phyloP scores from a whole-genome alignment of 1,140 invertebrate genomes.

The Cryptotermes secundus region DNA sequence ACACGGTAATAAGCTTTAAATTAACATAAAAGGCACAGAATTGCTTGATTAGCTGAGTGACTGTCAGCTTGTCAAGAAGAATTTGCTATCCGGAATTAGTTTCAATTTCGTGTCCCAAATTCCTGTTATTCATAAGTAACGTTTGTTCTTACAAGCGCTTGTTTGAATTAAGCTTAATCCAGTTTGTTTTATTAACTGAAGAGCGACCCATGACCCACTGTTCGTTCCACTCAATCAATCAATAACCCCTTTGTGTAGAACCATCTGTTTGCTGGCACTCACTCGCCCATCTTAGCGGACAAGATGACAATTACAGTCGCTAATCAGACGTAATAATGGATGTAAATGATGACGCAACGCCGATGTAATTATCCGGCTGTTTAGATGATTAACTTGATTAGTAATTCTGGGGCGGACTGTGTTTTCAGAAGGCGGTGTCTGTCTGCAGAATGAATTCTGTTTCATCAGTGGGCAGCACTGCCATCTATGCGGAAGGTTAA shows the following conservation, averaged over 20 bases:
- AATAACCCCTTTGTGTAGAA: neutral
- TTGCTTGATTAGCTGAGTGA: no score
- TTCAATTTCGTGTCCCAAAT: no score
- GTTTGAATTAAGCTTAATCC: no score
- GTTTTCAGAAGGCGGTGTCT: neutral
- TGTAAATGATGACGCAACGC: constrained; percentile 28
- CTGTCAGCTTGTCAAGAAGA: no score
- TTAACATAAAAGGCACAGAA: no score
- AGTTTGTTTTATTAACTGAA: no score
- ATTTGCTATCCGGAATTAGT: no score
- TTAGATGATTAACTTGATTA: constrained; percentile 10
- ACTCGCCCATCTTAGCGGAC: neutral
- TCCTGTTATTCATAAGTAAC: no score
- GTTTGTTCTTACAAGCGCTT: no score
- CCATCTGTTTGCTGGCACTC: neutral
- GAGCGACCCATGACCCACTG: no score
- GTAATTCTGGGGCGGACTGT: neutral
- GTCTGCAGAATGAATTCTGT: neutral
- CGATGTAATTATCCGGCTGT: constrained; percentile 23
- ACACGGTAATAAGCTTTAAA: no score
- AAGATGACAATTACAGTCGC: constrained; percentile 21
- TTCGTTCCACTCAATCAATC: neutral
- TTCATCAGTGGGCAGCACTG: constrained; percentile 1
- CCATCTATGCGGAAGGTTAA: constrained; percentile 5
- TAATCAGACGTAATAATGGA: constrained; percentile 24